Percentiles rank a stretch among this genome's conserved stretches.
Evolutionary conservation across 53 echinoderm and acorn worm genomes (phyloP).

Genomic region (Paracentrotus lividus): DNA sequence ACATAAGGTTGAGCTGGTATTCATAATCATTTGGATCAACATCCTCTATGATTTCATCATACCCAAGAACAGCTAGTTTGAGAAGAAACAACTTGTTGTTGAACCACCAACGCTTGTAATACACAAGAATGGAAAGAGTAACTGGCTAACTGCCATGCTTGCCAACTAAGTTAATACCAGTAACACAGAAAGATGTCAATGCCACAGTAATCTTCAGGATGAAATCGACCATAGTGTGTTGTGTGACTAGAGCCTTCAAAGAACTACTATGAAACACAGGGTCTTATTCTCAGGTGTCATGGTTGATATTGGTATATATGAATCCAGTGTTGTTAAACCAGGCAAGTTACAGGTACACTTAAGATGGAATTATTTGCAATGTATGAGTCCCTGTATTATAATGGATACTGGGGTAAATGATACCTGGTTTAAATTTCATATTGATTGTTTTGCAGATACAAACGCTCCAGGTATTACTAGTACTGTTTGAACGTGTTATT

Average conservation of each 20-base stretch:
- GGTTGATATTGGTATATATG: neutral
- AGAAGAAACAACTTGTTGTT: constrained; percentile 18
- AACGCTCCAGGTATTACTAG: neutral
- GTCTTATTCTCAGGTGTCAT: neutral
- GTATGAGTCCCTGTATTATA: neutral
- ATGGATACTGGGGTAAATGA: neutral
- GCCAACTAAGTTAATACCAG: neutral
- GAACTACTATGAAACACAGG: constrained; percentile 20
- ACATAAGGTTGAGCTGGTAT: constrained; percentile 53
- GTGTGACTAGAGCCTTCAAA: neutral
- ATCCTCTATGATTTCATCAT: constrained; percentile 27
- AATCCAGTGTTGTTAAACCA: constrained; percentile 45
- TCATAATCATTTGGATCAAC: constrained; percentile 7
- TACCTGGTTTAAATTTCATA: no score
- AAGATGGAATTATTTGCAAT: constrained; percentile 23
- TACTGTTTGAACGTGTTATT: neutral
- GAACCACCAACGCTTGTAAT: constrained; percentile 40
- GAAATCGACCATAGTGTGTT: constrained; percentile 11
- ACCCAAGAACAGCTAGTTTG: constrained; percentile 31
- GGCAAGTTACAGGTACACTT: constrained; percentile 15
- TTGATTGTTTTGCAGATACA: neutral
- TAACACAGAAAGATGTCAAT: neutral
- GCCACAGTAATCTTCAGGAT: constrained; percentile 42
- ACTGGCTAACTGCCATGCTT: no score
- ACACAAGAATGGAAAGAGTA: neutral